A percentile compares a stretch with the other conserved stretches of the same genome.
These are phyloP conservation scores for Drosophila dunni DNA, from an alignment of 1,140 invertebrate species.

Conservation along the genomic window DNA sequence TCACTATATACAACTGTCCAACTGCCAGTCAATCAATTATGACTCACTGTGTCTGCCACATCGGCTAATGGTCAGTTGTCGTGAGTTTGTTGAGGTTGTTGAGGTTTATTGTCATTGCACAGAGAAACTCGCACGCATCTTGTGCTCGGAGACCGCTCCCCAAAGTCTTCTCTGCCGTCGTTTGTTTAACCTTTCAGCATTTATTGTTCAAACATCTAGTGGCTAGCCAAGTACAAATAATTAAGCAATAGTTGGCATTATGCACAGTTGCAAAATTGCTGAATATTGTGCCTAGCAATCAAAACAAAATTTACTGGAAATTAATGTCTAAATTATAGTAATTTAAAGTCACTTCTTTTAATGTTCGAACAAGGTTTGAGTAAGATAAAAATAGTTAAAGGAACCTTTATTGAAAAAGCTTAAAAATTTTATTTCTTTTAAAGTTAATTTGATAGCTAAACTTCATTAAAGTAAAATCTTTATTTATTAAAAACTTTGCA, in stretches of 20 bases:
- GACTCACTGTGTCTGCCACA: conserved; percentile 18
- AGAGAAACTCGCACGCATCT: conserved; percentile 27
- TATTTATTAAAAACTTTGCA: too few species aligned
- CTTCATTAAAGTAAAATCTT: too few species aligned
- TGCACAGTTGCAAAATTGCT: background rate
- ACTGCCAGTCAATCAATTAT: conserved; percentile 9
- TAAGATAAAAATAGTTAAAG: too few species aligned
- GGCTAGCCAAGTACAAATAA: conserved; percentile 4
- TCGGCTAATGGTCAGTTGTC: conserved; percentile 39
- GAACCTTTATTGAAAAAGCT: too few species aligned
- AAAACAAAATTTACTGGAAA: background rate
- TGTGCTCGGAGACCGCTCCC: conserved; percentile 42
- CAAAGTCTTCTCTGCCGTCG: conserved; percentile 6
- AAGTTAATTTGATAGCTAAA: too few species aligned
- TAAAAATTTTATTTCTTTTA: too few species aligned
- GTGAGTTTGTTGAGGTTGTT: conserved; percentile 49
- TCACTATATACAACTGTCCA: background rate
- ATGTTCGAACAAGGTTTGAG: too few species aligned
- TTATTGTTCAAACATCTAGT: conserved; percentile 39
- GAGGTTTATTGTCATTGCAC: conserved; percentile 36
- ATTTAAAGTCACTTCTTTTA: too few species aligned
- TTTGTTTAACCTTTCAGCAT: conserved; percentile 52
- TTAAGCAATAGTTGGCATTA: conserved; percentile 5
- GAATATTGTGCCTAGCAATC: background rate
- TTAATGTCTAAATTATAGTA: too few species aligned